Evolutionary conservation across 2,888 invertebrate genomes (phyloP).

Genomic region (Eurytoma californica): DNA sequence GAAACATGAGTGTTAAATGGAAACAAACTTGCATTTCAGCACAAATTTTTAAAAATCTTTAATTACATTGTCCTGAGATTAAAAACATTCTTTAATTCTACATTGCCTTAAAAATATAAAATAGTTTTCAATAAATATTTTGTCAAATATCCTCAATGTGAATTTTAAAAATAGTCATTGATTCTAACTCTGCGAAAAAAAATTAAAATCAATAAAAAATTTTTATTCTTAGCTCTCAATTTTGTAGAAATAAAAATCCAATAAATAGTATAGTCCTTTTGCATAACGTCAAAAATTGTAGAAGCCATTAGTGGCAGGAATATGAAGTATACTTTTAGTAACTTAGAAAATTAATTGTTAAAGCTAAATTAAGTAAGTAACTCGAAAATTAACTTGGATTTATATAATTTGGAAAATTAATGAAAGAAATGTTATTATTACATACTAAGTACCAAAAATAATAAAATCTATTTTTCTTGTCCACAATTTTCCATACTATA

Average conservation of each 20-base stretch:
- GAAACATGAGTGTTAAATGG: too few species aligned
- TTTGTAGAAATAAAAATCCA: neutral
- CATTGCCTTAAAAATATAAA: neutral
- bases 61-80: neutral
- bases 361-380: neutral
- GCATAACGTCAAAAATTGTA: neutral
- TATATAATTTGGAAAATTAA: too few species aligned
- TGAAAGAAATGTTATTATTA: too few species aligned
- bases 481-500: too few species aligned
- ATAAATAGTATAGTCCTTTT: neutral
- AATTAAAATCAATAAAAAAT: neutral
- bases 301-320: too few species aligned
- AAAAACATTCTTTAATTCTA: neutral
- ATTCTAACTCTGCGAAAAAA: neutral
- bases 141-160: neutral
- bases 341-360: too few species aligned
- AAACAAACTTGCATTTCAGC: neutral
- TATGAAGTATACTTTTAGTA: too few species aligned
- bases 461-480: too few species aligned
- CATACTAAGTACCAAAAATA: too few species aligned
- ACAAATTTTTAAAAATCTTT: neutral
- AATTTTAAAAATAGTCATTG: conserved; percentile 11
- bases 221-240: neutral
- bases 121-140: conserved; percentile 25
- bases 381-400: neutral